Evolutionary conservation across 1,140 invertebrate genomes (phyloP).

Genomic region (Hetaerina americana): DNA sequence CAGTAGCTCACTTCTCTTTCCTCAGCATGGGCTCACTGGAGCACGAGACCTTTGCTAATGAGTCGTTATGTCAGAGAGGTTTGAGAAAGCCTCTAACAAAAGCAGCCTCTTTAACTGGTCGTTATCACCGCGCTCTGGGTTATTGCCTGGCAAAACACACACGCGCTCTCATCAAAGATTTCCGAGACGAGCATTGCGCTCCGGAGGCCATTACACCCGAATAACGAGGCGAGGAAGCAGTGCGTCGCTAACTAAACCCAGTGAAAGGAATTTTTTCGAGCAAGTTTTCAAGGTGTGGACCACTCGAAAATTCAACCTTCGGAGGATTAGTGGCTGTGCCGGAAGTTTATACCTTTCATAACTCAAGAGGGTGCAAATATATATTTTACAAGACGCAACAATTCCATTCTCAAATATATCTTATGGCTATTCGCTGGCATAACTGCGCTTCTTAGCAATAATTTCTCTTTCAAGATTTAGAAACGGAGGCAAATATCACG

Average conservation of each 20-base stretch:
- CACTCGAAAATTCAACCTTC: background rate
- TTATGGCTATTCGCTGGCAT: too few species aligned
- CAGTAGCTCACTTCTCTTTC: background rate
- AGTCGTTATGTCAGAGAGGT: background rate
- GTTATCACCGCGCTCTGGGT: background rate
- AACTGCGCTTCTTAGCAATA: too few species aligned
- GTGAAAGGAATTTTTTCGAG: background rate
- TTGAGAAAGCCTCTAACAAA: background rate
- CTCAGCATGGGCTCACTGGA: background rate
- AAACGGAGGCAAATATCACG: too few species aligned
- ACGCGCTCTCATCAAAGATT: background rate
- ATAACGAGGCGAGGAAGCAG: background rate
- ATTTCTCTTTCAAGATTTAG: too few species aligned
- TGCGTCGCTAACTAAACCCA: background rate
- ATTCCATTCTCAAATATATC: too few species aligned
- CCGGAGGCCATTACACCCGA: background rate
- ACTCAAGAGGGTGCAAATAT: too few species aligned
- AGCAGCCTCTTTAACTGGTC: background rate
- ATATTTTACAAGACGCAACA: too few species aligned
- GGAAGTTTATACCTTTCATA: background rate
- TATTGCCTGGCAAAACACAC: background rate
- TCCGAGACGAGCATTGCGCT: background rate
- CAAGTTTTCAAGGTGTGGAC: background rate
- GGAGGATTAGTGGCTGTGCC: background rate
- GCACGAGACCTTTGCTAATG: background rate